phyloP scores from a whole-genome alignment of 2,113 vertebrate species.

The Aegotheles bennettii region DNA sequence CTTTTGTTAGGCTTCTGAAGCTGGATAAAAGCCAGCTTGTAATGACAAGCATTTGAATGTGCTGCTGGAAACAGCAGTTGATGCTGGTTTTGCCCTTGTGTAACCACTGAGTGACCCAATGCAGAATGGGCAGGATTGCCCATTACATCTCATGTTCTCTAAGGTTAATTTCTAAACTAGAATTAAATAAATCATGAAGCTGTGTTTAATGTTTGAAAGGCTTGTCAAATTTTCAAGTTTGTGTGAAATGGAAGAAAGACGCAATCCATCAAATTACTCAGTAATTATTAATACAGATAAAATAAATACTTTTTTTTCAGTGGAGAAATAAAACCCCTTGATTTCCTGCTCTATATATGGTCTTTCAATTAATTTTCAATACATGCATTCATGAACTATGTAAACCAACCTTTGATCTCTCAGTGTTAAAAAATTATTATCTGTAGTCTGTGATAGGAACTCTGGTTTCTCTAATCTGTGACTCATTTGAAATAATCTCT shows the following conservation, averaged over 20 bases:
- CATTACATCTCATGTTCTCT: not conserved
- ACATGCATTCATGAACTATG: not conserved
- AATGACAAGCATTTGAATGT: not conserved
- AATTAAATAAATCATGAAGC: not conserved
- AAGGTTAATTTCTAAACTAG: conserved; percentile 34
- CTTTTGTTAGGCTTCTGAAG: not conserved
- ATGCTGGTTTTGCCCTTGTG: not conserved
- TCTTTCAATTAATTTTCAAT: not conserved
- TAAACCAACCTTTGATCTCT: conserved; percentile 23
- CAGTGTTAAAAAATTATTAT: not conserved
- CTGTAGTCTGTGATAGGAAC: not conserved
- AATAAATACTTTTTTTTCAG: not conserved
- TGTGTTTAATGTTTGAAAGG: conserved; percentile 27
- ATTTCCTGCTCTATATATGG: not conserved
- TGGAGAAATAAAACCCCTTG: not conserved
- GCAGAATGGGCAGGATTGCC: not conserved
- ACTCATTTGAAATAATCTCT: conserved; percentile 35
- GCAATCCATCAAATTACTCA: not conserved
- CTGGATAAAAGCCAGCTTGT: not conserved
- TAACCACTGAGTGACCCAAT: not conserved
- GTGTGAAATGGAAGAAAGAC: not conserved
- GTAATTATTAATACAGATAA: not conserved
- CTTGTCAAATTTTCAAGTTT: not conserved
- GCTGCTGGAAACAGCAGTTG: not conserved
- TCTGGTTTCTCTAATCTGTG: conserved; percentile 34